These are phyloP conservation scores for Chaetophractus vellerosus DNA, from an alignment of 2,797 vertebrate genomes.

Conservation along the genomic window DNA sequence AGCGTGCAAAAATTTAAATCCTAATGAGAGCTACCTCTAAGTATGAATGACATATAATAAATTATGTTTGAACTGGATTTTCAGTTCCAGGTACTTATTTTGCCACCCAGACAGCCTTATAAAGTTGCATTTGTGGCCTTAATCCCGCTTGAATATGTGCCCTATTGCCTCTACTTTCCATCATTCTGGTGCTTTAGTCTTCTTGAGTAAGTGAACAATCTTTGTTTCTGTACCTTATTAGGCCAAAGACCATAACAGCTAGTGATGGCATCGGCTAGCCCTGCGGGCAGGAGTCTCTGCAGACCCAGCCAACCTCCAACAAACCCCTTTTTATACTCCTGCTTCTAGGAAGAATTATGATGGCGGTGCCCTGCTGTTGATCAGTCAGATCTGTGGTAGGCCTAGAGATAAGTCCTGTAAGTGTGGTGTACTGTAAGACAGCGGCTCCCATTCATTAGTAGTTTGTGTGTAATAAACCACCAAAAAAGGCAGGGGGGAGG, in stretches of 20 bases:
- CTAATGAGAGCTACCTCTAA: constrained; percentile 87
- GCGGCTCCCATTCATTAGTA: constrained; percentile 93
- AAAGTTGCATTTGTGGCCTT: constrained; percentile 89
- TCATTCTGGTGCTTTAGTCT: constrained; percentile 87
- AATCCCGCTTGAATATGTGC: constrained; percentile 91
- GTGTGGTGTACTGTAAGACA: constrained; percentile 94
- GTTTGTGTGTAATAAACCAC: constrained; percentile 93
- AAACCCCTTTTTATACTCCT: constrained; percentile 93
- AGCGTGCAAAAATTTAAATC: constrained; percentile 85
- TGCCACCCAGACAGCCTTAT: constrained; percentile 88
- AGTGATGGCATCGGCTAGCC: constrained; percentile 91
- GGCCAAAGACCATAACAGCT: constrained; percentile 91
- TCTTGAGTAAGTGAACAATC: constrained; percentile 92
- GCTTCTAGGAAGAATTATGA: constrained; percentile 93
- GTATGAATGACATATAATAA: constrained; percentile 88
- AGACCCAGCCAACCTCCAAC: constrained; percentile 92
- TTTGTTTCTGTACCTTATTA: constrained; percentile 93
- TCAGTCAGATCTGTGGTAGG: constrained; percentile 92
- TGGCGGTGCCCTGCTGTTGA: constrained; percentile 91
- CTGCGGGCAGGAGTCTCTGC: constrained; percentile 92
- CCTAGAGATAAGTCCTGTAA: constrained; percentile 92
- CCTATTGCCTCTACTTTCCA: constrained; percentile 87
- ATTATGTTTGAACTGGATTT: constrained; percentile 87
- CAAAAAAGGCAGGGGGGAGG: constrained; percentile 80
- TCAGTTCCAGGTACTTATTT: constrained; percentile 81